A percentile compares a stretch with the other conserved stretches of the same genome.
phyloP scores from a whole-genome alignment of 2,113 vertebrate species.

The Silurus glanis region DNA sequence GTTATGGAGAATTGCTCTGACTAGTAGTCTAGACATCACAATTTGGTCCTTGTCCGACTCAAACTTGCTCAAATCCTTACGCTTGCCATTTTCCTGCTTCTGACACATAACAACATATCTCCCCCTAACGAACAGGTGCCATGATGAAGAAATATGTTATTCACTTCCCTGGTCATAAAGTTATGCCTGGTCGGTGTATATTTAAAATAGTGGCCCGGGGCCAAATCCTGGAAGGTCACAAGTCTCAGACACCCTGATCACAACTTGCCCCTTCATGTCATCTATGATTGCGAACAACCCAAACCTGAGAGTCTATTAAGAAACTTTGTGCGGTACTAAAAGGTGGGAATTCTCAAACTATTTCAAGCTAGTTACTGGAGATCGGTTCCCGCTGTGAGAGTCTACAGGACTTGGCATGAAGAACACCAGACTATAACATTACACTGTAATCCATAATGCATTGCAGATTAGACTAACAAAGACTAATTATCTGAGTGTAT shows the following conservation, averaged over 20 bases:
- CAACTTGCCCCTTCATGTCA: not conserved
- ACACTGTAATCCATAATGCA: constrained; percentile 47
- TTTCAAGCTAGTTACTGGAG: not conserved
- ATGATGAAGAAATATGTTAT: no score
- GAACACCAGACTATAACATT: not conserved
- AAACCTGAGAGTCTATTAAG: not conserved
- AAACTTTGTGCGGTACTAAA: not conserved
- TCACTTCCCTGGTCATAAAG: no score
- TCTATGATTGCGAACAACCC: not conserved
- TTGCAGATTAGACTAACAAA: not conserved
- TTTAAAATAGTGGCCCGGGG: not conserved
- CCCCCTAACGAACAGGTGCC: no score
- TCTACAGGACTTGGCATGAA: not conserved
- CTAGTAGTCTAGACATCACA: no score
- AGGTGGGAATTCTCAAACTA: not conserved
- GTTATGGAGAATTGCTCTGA: no score
- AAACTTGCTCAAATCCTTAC: no score
- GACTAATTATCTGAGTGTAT: not conserved
- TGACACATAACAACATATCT: no score
- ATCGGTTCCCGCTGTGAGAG: not conserved
- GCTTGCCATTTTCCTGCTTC: no score
- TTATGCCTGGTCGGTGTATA: not conserved
- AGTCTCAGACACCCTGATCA: not conserved
- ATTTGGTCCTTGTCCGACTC: no score
- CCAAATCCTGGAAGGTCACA: not conserved